Base-by-base conservation (phyloP, 2,113 vertebrate genomes). In the Caloenas nicobarica region DNA sequence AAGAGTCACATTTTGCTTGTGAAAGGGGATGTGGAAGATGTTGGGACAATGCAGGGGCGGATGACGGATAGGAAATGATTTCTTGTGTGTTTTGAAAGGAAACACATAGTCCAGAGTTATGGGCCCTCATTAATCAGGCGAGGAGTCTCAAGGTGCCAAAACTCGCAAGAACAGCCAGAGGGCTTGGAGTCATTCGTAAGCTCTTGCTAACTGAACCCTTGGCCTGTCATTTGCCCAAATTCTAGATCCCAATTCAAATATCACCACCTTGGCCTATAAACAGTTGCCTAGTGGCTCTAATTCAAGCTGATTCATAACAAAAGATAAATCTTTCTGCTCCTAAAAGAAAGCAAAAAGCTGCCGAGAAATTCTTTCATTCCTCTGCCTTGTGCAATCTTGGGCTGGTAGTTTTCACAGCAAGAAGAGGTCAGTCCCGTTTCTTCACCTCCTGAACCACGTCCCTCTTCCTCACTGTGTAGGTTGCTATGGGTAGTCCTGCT, bases 281-380 rank as follows among this genome's bases (percentile, higher is more conserved):
- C n/a, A 68, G 80, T 81, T 92, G 86, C 48, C 23, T 89, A 71
- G 42, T 90, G 83, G 88, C 82, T 86, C 40, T 5, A 11, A 86
- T 53, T 86, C 93, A 96, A 79, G 65, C 13, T 36, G n/a, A 91
- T 81, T 93, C 92, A 93, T 53, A 86, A 61, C 51, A 65, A 74
- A 88, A 57, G 65, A 96, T 89, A 93, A 95, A 93, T 86, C 93
- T 88, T 92, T 72, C 88, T 89, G 46, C 69, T 94, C 38, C 48
- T 74, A 78, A 86, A 78, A 69, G 44, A 79, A 95, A 88, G 60
- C 46, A 69, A 94, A 86, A 88, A 69, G 70, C 77, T 79, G 61
- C 82, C 0, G 8, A 81, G 44, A 94, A 93, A 78, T 73, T 86
- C 62, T 84, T 86, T 74, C 38, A 12, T 62, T 85, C 66, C 38